Evolutionary conservation across 2,888 invertebrate species (phyloP).

Genomic region (Panzeria rudis): DNA sequence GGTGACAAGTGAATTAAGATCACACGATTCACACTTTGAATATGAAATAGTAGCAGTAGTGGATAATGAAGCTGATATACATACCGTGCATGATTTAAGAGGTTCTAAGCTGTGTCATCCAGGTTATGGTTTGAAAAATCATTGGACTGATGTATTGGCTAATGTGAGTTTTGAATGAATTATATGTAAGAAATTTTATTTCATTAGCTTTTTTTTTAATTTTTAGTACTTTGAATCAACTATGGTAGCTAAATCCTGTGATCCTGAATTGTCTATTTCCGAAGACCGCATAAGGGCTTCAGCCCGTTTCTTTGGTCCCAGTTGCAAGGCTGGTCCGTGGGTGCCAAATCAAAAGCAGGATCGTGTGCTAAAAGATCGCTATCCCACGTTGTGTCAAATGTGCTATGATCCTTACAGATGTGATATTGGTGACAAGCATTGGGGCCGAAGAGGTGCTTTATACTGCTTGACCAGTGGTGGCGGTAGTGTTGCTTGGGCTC

Average conservation of each 20-base stretch:
- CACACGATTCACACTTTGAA: conserved; percentile 85
- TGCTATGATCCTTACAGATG: conserved; percentile 88
- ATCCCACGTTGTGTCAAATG: conserved; percentile 89
- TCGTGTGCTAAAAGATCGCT: conserved; percentile 87
- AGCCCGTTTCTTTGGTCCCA: conserved; percentile 89
- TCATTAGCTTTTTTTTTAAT: conserved; percentile 16
- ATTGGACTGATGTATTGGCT: conserved; percentile 90
- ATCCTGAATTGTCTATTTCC: conserved; percentile 87
- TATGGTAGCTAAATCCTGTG: conserved; percentile 89
- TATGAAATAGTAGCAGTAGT: conserved; percentile 89
- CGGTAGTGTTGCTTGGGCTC: conserved; percentile 93
- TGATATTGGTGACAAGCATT: conserved; percentile 89
- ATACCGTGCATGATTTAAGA: conserved; percentile 86
- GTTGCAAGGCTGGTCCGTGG: conserved; percentile 95
- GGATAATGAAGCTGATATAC: conserved; percentile 86
- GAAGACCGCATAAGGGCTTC: conserved; percentile 91
- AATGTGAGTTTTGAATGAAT: conserved; percentile 86
- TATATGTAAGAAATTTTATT: conserved; percentile 85
- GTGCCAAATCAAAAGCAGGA: conserved; percentile 88
- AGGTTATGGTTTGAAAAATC: conserved; percentile 89
- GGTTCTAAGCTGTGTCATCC: conserved; percentile 92
- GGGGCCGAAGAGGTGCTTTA: conserved; percentile 92
- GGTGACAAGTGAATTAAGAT: conserved; percentile 88
- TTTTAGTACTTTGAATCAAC: conserved; percentile 89
- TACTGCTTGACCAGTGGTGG: conserved; percentile 90